These are phyloP conservation scores for Venusia cambrica DNA, from an alignment of 2,888 invertebrate species.

Conservation along the genomic window DNA sequence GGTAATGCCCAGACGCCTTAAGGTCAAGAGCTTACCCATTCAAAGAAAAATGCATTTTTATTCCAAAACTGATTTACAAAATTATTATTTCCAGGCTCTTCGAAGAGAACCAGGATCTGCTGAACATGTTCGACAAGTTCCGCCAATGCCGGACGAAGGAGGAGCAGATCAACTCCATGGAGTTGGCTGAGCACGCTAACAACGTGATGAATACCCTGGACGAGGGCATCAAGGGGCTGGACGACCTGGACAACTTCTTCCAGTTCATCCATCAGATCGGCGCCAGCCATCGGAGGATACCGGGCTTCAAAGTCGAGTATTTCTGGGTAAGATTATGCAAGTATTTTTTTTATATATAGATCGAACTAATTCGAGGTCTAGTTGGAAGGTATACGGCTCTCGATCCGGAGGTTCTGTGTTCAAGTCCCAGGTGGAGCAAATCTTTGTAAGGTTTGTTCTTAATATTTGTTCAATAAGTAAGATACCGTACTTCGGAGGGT, in stretches of 20 bases:
- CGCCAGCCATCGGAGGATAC: constrained; percentile 90
- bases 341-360: too few relatives aligned
- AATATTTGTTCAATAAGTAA: too few relatives aligned
- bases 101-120: constrained; percentile 90
- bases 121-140: constrained; percentile 91
- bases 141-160: constrained; percentile 89
- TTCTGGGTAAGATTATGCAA: constrained; percentile 90
- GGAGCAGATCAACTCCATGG: constrained; percentile 89
- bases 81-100: constrained; percentile 84
- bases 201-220: constrained; percentile 95
- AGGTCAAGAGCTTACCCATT: too few relatives aligned
- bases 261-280: constrained; percentile 91
- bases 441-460: too few relatives aligned
- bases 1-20: too few relatives aligned
- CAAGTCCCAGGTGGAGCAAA: too few relatives aligned
- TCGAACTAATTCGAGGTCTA: too few relatives aligned
- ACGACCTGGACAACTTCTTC: constrained; percentile 92
- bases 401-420: too few relatives aligned
- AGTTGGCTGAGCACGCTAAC: constrained; percentile 92
- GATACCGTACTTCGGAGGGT: too few relatives aligned
- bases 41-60: background rate
- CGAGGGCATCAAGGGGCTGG: constrained; percentile 92
- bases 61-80: background rate
- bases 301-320: constrained; percentile 91
- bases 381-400: too few relatives aligned